phyloP scores from a whole-genome alignment of 1,140 invertebrate genomes.

The Cephus cinctus region DNA sequence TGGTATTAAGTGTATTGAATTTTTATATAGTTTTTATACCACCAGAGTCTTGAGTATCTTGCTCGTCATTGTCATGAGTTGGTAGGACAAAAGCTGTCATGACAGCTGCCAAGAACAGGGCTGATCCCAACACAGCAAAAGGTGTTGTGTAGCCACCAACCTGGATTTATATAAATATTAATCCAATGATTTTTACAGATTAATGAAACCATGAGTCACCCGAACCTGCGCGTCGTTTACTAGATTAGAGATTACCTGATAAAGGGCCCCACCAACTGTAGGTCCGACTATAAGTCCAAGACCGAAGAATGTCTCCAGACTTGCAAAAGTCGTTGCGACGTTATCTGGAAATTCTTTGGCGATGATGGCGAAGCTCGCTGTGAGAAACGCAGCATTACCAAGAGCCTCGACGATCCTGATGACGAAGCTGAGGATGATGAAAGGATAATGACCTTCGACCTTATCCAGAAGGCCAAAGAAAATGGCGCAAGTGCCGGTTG shows the following conservation, averaged over 20 bases:
- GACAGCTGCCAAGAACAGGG: conserved; percentile 73
- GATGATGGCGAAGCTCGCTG: conserved; percentile 89
- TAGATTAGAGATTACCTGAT: conserved; percentile 56
- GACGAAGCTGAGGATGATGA: conserved; percentile 82
- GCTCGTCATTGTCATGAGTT: conserved; percentile 59
- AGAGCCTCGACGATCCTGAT: conserved; percentile 89
- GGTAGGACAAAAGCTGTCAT: conserved; percentile 75
- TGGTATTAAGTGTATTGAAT: not conserved
- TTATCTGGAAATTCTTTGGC: conserved; percentile 91
- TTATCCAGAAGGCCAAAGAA: conserved; percentile 83
- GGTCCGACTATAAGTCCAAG: conserved; percentile 85
- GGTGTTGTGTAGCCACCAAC: conserved; percentile 83
- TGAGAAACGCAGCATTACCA: conserved; percentile 89
- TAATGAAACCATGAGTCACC: conserved; percentile 4
- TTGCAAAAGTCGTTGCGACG: conserved; percentile 88
- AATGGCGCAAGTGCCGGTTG: conserved; percentile 79
- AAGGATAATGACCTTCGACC: conserved; percentile 76
- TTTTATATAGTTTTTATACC: conserved; percentile 46
- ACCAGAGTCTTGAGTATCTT: conserved; percentile 56
- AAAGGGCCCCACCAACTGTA: conserved; percentile 79
- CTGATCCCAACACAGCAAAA: conserved; percentile 78
- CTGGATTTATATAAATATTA: conserved; percentile 36
- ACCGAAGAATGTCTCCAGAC: conserved; percentile 87
- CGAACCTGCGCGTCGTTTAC: conserved; percentile 2
- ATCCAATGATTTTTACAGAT: not conserved